Evolutionary conservation across 2,113 vertebrate species (phyloP), one percentile per base, ranked within the genome.

Genomic region (Dasyornis broadbenti): DNA sequence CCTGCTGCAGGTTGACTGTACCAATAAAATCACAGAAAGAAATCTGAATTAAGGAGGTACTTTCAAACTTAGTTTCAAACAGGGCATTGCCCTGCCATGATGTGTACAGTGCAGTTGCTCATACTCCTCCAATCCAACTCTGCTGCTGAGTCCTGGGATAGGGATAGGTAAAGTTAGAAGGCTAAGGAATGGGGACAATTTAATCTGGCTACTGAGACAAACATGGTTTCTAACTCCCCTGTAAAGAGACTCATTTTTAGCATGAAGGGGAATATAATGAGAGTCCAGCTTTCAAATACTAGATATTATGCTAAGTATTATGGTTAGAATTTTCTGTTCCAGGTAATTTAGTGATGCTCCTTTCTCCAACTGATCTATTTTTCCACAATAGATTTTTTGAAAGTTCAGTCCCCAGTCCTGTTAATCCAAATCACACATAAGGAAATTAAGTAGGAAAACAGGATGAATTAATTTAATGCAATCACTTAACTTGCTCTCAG

Each of bases 61-160:
- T 75, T 82, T 5, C 15, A 2, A 44, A 86, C 27, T 39, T 42
- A 11, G 35, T 85, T 94, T 56, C 50, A 80, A 65, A 42, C 12
- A 53, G 18, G 28, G 10, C 49, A 20, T 5, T 80, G 10, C n/a
- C 26, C 10, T 11, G 1, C 39, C n/a, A 30, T 2, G 11, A 7
- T 11, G 10, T 27, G 31, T 8, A n/a, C 19, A n/a, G 10, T 6
- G 26, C 35, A 60, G 40, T 20, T 3, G 0, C 52, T 70, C 15
- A 40, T 7, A 6, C 13, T 72, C 13, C 50, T 35, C 65, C 2
- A 2, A 40, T 5, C 45, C 23, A 60, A 68, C 30, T 56, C 17
- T 47, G 28, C 76, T 57, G 45, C 40, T 2, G 1, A 69, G 18
- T 26, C 2, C 0, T 2, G 12, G 28, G 13, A 42, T 0, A 17